Evolutionary conservation across 2,888 invertebrate genomes (phyloP), one percentile per base, ranked within the genome.

Genomic region (Euplexia lucipara): DNA sequence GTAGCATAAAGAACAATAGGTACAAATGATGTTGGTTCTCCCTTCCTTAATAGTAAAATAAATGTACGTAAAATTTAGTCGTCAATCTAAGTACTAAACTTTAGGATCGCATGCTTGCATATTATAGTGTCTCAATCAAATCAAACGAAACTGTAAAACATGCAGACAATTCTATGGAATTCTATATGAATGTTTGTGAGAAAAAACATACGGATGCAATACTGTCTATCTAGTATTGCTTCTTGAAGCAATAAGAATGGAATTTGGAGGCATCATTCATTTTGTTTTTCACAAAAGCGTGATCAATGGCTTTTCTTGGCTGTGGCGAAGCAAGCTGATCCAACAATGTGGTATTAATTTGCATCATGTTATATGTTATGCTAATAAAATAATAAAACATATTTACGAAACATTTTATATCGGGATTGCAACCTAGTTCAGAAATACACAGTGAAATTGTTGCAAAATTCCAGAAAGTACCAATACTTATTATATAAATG

Each of bases 381-480:
- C 16, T n/a, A 65, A 41, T 34, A 16, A 12, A 59, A 22, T 45
- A n/a, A 37, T 26, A 57, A 58, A 61, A 53, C n/a, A 51, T 66
- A 52, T 48, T 75, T 45, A 16, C 45, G 42, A 53, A 75, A 58
- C 35, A 20, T 70, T 57, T 44, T 10, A 53, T 39, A 37, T 54
- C 14, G 12, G 7, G 32, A n/a, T 52, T 59, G 41, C 52, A 60
- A 72, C 18, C 58, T 14, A 59, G 35, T 51, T 64, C 48, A 45
- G 22, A 41, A 58, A 62, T 35, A 44, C 39, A 49, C 48, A 22
- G 39, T 30, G 22, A 64, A 22, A 16, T 44, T 39, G 41, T 71
- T 59, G 59, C 51, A 44, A 52, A 62, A 44, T 57, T 41, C 39
- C 44, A 48, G 44, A 48, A 58, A n/a, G 12, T 26, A 37, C 16